Evolutionary conservation across 2,113 vertebrate species (phyloP), one percentile per base, ranked within the genome.

Genomic region (Pedetes capensis): DNA sequence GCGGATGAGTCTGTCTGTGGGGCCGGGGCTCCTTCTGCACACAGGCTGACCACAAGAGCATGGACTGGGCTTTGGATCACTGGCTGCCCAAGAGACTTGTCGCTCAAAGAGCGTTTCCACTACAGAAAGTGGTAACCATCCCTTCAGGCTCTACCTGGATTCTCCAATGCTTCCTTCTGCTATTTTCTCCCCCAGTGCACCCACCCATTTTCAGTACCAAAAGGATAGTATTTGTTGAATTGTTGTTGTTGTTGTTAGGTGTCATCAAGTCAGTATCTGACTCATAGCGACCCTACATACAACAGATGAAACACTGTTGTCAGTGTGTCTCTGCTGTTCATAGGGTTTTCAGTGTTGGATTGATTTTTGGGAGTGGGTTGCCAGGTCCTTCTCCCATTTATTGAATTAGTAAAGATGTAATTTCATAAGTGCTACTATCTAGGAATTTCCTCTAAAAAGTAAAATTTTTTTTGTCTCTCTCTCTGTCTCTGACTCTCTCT

Each of bases 51-150:
- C n/a, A 37, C 10, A 39, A n/a, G 44, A 82, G 71, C 47, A 82
- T 96, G 63, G 27, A 74, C 42, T 16, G 0, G 17, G 34, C 20
- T 29, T 87, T 22, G 79, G 53, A 6, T 42, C 13, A 6, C 68
- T 86, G n/a, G n/a, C 29, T n/a, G 23, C 44, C 83, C 47, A 22
- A 37, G 22, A 44, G 42, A 44, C 32, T 44, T 61, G 69, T 88
- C 34, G 63, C 44, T 71, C 8, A 71, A 68, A 91, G 76, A 88
- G 87, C 37, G 71, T 95, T 84, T 82, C 25, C 59, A 74, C 39
- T 91, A 47, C 87, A 17, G 75, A 96, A 72, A 72, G 66, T 59
- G 78, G 16, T 55, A 64, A 75, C 90, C 71, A 23, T 68, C 97
- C 92, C 59, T 84, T 95, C 44, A 37, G 53, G 44, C 51, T 51